Base-by-base conservation (phyloP, 2,888 invertebrate genomes). In the Eustalomyia histrio region DNA sequence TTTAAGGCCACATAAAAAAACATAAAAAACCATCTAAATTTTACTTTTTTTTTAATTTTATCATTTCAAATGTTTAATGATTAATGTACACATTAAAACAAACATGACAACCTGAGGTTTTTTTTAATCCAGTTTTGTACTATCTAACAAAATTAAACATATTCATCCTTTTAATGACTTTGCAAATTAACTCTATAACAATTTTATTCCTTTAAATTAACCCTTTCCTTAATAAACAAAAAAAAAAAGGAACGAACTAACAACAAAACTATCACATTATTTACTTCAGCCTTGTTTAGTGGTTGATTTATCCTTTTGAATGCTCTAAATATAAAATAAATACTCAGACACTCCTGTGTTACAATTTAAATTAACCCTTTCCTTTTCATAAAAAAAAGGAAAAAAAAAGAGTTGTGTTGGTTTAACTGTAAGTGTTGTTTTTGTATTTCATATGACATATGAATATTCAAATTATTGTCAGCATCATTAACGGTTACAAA, bases 301-400 rank as follows among this genome's bases (percentile, higher is more conserved):
- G 81, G 81, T 78, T 75, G 78, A 71, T 69, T 75, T 80, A 76
- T 76, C 8, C 39, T 52, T 16, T 10, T 53, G 29, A 50, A 61
- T 67, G n/a, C 29, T n/a, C 14, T 33, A 65, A 21, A 8, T 21
- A 53, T n/a, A 24, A 24, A 18, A 24, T 24, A n/a, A 1, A 16
- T 29, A 6, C 9, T 57, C 29, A 29, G 24, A 17, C 43, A 33
- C 14, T n/a, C 10, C 14, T 29, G n/a, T 72, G 80, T 58, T 76
- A 74, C 61, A 67, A 55, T 81, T 75, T 63, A 81, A 78, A 75
- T 81, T 63, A 81, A 78, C 78, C 81, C 81, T 81, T 81, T 81
- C 24, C 52, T 65, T 65, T 47, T 43, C 43, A 3, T n/a, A 8
- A 61, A 69, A 63, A n/a, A n/a, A n/a, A n/a, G n/a, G n/a, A n/a